A percentile compares a stretch with the other conserved stretches of the same genome.
Conservation (phyloP, 1,140 invertebrate species). For the Galendromus occidentalis region DNA sequence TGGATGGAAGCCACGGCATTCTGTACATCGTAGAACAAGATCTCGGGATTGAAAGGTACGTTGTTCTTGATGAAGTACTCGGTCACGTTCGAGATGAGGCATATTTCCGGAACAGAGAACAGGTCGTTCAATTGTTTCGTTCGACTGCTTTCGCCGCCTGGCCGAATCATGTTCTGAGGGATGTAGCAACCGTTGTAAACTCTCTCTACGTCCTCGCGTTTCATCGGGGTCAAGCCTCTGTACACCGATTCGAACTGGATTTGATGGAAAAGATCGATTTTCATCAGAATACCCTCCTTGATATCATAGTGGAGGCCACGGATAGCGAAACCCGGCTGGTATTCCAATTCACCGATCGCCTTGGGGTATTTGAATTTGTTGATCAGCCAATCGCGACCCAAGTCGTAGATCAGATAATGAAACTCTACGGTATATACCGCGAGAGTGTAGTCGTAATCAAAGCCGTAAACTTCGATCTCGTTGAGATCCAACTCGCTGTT, state of each 20-base stretch:
- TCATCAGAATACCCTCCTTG: conserved; percentile 76
- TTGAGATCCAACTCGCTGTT: conserved; percentile 82
- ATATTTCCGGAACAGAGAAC: conserved; percentile 90
- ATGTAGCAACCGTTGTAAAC: conserved; percentile 50
- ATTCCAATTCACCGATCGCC: conserved; percentile 55
- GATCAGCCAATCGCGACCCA: conserved; percentile 66
- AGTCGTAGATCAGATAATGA: conserved; percentile 69
- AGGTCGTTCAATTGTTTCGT: conserved; percentile 89
- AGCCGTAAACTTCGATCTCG: conserved; percentile 88
- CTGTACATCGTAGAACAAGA: conserved; percentile 85
- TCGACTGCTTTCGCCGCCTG: conserved; percentile 27
- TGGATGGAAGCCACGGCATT: conserved; percentile 72
- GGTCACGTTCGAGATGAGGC: conserved; percentile 69
- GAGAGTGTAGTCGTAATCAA: conserved; percentile 95
- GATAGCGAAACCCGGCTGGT: conserved; percentile 71
- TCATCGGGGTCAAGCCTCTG: conserved; percentile 48
- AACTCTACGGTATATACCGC: conserved; percentile 80
- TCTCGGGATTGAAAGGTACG: conserved; percentile 84
- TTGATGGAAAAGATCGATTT: conserved; percentile 87
- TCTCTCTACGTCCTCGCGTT: conserved; percentile 60
- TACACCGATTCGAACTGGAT: conserved; percentile 90
- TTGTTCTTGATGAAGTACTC: conserved; percentile 74
- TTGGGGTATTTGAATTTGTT: conserved; percentile 79
- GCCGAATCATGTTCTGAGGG: conserved; percentile 28
- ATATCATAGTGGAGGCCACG: conserved; percentile 89